Evolutionary conservation across 2,797 vertebrate genomes (phyloP).

Genomic region (Amblyopsis hoosieri): DNA sequence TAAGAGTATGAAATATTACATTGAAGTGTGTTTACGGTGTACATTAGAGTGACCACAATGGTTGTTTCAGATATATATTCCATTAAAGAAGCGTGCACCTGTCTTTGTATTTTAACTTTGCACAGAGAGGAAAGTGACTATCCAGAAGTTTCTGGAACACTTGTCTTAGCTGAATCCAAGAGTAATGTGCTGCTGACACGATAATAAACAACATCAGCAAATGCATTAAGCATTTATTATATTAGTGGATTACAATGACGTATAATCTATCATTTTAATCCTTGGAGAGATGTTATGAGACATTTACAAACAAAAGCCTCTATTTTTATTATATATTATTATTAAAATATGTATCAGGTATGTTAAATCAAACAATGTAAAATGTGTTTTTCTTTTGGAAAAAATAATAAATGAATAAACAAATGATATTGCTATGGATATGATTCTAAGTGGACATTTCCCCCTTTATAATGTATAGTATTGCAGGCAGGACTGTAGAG

Average conservation of each 20-base stretch:
- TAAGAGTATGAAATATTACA: too few relatives aligned
- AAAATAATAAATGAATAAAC: neutral
- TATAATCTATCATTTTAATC: neutral
- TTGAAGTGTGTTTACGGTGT: too few relatives aligned
- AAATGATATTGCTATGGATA: neutral
- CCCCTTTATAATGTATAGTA: neutral
- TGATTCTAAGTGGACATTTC: neutral
- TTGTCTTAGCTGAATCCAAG: conserved; percentile 32
- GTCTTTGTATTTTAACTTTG: too few relatives aligned
- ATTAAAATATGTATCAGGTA: neutral
- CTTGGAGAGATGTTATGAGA: too few relatives aligned
- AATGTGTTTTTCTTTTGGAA: conserved; percentile 26
- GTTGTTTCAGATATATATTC: too few relatives aligned
- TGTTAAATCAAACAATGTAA: conserved; percentile 22
- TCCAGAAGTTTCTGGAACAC: too few relatives aligned
- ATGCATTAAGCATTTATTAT: conserved; percentile 37
- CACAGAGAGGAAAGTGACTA: too few relatives aligned
- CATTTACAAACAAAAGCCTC: too few relatives aligned
- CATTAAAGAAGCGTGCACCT: too few relatives aligned
- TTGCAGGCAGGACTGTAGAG: neutral
- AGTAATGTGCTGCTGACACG: conserved; percentile 21
- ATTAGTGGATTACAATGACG: conserved; percentile 49
- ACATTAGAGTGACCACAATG: too few relatives aligned
- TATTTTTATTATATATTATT: neutral
- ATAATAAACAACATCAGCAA: conserved; percentile 51